Evolutionary conservation across 2,888 invertebrate genomes (phyloP), one percentile per base, ranked within the genome.

Genomic region (Aleiodes leptofemur): DNA sequence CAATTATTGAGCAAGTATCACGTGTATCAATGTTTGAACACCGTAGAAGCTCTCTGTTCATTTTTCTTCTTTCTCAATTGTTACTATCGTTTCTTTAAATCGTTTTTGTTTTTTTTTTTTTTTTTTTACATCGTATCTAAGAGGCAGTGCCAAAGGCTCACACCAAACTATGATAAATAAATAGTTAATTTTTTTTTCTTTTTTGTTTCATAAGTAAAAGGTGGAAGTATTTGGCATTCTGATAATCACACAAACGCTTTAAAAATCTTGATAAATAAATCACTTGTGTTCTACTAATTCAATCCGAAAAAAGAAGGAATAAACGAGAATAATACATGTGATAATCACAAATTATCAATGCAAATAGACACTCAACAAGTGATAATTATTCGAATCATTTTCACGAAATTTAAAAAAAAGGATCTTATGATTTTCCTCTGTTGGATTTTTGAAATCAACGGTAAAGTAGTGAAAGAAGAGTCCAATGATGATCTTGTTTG

Each of bases 1-100:
- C 68, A 64, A 4, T 64, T 48, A 64, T 80, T 80, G 80, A 80
- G 80, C 80, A 79, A 79, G 69, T 78, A 77, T 79, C 70, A 73
- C 73, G 61, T 73, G 73, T 74, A 69, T 79, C 56, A 64, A 72
- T 76, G 68, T 48, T 74, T 76, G 70, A 77, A 78, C 76, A 80
- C 77, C 55, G 55, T 66, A 55, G 53, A 76, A 78, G 72, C 74
- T 76, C 74, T 76, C 69, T 70, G 48, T 69, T 64, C 9, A 13
- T 59, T 61, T 13, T 38, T 61, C 70, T 48, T 53, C 69, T 57
- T 74, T 43, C 11, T 50, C 61, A 14, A 11, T 71, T 66, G 31
- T 64, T 43, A 69, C 14, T 8, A 51, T 61, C 13, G n/a, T 50
- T 53, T 9, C 23, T 23, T 23, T 23, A 23, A 23, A 23, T 23